Conservation (phyloP, 1,140 invertebrate species). For the Caerostris darwini region DNA sequence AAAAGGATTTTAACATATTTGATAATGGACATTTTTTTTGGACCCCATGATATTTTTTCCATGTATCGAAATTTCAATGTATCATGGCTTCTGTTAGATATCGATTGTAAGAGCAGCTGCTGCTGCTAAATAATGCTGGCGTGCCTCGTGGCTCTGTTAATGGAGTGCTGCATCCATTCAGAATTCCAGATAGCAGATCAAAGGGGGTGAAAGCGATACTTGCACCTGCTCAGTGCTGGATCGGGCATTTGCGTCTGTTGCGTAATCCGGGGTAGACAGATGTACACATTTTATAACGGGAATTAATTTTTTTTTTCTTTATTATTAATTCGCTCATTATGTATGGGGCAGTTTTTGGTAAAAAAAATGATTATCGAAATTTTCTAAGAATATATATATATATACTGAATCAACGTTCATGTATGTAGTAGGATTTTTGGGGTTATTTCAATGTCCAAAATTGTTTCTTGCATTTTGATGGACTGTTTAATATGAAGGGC, state of each 20-base stretch:
- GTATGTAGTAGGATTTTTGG: too few species aligned
- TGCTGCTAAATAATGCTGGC: neutral
- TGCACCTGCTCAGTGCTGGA: neutral
- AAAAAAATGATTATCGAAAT: too few species aligned
- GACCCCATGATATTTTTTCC: neutral
- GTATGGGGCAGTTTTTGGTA: too few species aligned
- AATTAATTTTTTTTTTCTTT: neutral
- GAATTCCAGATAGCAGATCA: neutral
- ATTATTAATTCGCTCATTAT: neutral
- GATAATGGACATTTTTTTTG: too few species aligned
- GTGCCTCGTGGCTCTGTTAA: neutral
- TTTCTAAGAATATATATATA: too few species aligned
- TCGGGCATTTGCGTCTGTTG: neutral
- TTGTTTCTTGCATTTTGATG: too few species aligned
- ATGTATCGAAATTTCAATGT: neutral
- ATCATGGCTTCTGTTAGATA: neutral
- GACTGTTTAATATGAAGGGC: too few species aligned
- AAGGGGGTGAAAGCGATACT: neutral
- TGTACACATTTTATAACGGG: neutral
- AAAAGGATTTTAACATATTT: too few species aligned
- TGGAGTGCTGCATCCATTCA: neutral
- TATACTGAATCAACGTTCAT: too few species aligned
- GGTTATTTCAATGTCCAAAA: too few species aligned
- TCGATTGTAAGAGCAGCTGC: neutral
- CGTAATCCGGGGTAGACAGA: neutral